Conservation (phyloP, 2,797 vertebrate genomes). For the Malacoctenus gilli region DNA sequence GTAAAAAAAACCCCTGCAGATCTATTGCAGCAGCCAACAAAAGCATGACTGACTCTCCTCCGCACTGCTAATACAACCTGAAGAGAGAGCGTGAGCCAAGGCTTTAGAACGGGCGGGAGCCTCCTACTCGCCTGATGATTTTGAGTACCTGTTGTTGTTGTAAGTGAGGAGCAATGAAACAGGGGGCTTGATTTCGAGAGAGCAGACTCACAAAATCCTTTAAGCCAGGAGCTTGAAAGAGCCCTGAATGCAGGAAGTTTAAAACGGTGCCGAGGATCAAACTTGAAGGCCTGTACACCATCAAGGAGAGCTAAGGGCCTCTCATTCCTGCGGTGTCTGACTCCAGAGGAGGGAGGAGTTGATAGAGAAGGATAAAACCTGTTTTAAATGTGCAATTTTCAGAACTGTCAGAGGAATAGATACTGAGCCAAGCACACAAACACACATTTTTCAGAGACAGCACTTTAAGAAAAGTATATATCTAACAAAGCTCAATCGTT, state of each 20-base stretch:
- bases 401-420: too few species aligned
- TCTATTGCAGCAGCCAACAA: constrained; percentile 40
- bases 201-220: constrained; percentile 29
- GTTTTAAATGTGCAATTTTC: background rate
- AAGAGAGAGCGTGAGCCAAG: constrained; percentile 42
- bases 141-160: constrained; percentile 54
- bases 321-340: constrained; percentile 5
- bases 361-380: constrained; percentile 18
- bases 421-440: too few species aligned
- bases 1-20: constrained; percentile 31
- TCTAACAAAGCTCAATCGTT: too few species aligned
- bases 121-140: constrained; percentile 41
- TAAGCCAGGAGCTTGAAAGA: constrained; percentile 20
- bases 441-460: too few species aligned
- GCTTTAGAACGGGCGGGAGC: constrained; percentile 18
- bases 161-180: constrained; percentile 20
- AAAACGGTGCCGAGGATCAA: constrained; percentile 7
- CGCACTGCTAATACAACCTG: constrained; percentile 20
- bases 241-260: constrained; percentile 14
- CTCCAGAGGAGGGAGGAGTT: constrained; percentile 6
- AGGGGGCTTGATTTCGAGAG: constrained; percentile 25
- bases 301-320: constrained; percentile 1
- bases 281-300: background rate
- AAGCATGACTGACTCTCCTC: constrained; percentile 28
- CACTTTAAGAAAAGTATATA: too few species aligned